phyloP scores from a whole-genome alignment of 2,113 vertebrate genomes.

The Leptobrachium ailaonicum region DNA sequence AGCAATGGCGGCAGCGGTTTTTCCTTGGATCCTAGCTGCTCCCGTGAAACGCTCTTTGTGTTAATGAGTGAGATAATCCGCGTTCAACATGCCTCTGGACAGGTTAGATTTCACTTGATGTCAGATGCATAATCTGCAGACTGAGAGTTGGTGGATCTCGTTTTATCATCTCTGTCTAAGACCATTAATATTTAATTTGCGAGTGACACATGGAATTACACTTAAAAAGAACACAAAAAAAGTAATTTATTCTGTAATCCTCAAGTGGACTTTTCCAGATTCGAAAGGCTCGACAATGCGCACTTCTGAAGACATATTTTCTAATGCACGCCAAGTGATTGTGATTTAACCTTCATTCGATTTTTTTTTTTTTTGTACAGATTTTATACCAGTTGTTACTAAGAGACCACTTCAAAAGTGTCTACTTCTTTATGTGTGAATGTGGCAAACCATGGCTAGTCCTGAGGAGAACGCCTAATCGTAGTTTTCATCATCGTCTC shows the following conservation, averaged over 20 bases:
- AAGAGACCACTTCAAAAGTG: not conserved
- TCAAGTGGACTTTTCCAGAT: slow-evolving; percentile 35
- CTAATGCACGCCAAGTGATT: not conserved
- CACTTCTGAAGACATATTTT: slow-evolving; percentile 16
- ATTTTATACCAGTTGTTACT: not conserved
- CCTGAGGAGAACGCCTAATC: too few species aligned
- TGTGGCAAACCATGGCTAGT: not conserved
- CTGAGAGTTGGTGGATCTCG: not conserved
- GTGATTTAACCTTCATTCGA: not conserved
- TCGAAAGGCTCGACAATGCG: slow-evolving; percentile 10
- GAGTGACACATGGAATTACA: slow-evolving; percentile 20
- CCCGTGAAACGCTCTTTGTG: not conserved
- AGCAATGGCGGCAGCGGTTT: too few species aligned
- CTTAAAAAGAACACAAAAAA: slow-evolving; percentile 26
- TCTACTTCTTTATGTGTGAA: not conserved
- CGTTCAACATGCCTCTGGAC: not conserved
- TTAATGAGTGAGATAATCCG: too few species aligned
- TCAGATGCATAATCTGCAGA: slow-evolving; percentile 6
- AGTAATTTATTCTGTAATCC: slow-evolving; percentile 38
- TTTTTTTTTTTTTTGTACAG: not conserved
- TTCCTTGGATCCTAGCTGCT: too few species aligned
- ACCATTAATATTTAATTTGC: slow-evolving; percentile 41
- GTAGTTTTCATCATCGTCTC: too few species aligned
- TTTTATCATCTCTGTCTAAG: slow-evolving; percentile 27
- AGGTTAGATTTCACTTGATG: slow-evolving; percentile 7